These are phyloP conservation scores for Lamprologus callipterus DNA, from an alignment of 2,113 vertebrate genomes.

Conservation along the genomic window DNA sequence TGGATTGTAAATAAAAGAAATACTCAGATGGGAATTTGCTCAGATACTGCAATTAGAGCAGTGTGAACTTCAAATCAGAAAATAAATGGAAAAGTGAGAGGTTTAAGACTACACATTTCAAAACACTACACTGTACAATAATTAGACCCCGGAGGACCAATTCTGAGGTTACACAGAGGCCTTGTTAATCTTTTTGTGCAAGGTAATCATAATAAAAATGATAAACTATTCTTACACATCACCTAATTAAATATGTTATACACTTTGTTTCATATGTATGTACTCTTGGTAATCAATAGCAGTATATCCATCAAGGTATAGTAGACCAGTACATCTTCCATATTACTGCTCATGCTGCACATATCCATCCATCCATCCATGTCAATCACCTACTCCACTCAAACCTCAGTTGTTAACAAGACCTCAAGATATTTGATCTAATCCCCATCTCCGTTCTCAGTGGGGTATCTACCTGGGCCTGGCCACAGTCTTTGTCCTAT, in stretches of 20 bases:
- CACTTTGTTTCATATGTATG: background rate
- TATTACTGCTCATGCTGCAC: background rate
- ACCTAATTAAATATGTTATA: background rate
- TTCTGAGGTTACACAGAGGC: background rate
- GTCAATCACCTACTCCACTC: background rate
- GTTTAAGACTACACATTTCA: background rate
- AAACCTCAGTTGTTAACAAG: background rate
- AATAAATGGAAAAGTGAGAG: background rate
- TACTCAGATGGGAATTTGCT: background rate
- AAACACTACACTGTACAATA: constrained; percentile 14
- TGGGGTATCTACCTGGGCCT: background rate
- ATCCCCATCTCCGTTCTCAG: background rate
- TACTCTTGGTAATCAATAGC: background rate
- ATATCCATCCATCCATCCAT: background rate
- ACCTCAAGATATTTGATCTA: background rate
- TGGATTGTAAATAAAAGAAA: constrained; percentile 2
- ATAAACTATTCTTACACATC: background rate
- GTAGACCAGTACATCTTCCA: background rate
- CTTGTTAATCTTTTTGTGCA: background rate
- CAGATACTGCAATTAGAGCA: constrained; percentile 23
- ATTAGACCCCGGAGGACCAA: constrained; percentile 40
- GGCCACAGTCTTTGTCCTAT: background rate
- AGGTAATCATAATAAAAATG: background rate
- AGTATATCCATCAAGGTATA: background rate
- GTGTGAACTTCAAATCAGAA: background rate